Base-by-base conservation (phyloP, 2,797 vertebrate species). In the Eulemur coronatus region DNA sequence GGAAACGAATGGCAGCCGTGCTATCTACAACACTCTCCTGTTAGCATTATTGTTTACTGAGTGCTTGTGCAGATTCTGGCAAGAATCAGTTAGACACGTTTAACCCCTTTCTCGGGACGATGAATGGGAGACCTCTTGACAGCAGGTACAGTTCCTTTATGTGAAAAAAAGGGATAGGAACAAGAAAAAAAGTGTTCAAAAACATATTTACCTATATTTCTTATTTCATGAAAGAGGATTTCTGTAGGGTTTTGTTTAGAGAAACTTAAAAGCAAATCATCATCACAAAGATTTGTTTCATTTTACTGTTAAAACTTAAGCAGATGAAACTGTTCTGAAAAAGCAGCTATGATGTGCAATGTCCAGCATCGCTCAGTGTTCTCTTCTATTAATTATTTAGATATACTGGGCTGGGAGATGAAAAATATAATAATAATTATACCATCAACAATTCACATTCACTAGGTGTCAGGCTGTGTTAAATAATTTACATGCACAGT, bases 351-450 rank as follows among this genome's bases (percentile, higher is more conserved):
- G 22, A 14, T 52, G 22, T 92, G 46, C 67, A 85, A 85, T 18
- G 17, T 72, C 67, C 67, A 63, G 12, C 38, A 46, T 80, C 41
- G 9, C 13, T 92, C 43, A 46, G 4, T 79, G 38, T 41, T 82
- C 70, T 63, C 46, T 72, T 73, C 30, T 79, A 63, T 84, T 88
- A 86, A 82, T 96, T 89, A 95, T 91, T 94, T 75, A 94, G 65
- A 59, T 92, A 69, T 52, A 79, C 41, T 78, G 89, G 18, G 52
- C n/a, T 20, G 26, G 24, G 38, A 88, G 65, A 95, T 85, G 7
- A 84, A 89, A 89, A 80, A 86, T 69, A 46, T 50, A 72, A 38
- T 50, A 79, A 84, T 50, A 84, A 90, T 41, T 41, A 41, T 33
- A 35, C 8, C n/a, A 79, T 7, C 13, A 79, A 26, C 5, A 48